phyloP scores from a whole-genome alignment of 2,797 vertebrate species.

The Chiropotes sagulatus region DNA sequence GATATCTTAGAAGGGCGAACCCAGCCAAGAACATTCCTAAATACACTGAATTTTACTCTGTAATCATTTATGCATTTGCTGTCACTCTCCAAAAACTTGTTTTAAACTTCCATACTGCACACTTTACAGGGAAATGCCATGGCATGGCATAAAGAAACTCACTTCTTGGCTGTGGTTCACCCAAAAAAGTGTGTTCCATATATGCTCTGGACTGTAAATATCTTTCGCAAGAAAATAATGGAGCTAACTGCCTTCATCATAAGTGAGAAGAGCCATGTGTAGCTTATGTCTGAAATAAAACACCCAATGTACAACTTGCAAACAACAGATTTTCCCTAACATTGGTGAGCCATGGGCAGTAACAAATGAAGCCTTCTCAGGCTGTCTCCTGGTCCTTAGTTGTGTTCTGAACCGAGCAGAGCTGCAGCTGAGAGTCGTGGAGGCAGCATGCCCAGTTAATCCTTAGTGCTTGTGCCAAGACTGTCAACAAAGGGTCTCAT shows the following conservation, averaged over 20 bases:
- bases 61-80: not conserved
- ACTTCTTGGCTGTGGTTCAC: slow-evolving; percentile 53
- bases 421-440: not conserved
- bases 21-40: not conserved
- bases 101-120: slow-evolving; percentile 28
- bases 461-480: slow-evolving; percentile 51
- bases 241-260: not conserved
- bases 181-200: not conserved
- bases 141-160: not conserved
- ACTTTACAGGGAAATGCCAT: not conserved
- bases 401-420: slow-evolving; percentile 17
- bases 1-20: not conserved
- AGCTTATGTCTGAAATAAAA: slow-evolving; percentile 65
- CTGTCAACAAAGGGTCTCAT: slow-evolving; percentile 60
- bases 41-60: not conserved
- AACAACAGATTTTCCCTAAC: slow-evolving; percentile 67
- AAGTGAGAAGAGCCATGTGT: slow-evolving; percentile 44
- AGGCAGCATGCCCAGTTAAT: slow-evolving; percentile 66
- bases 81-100: not conserved
- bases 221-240: slow-evolving; percentile 61
- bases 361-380: slow-evolving; percentile 61
- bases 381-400: slow-evolving; percentile 15
- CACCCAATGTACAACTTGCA: slow-evolving; percentile 38
- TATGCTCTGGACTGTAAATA: slow-evolving; percentile 38
- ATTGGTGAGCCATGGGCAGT: not conserved